A percentile compares a stretch with the other conserved stretches of the same genome.
Conservation (phyloP, 1,140 invertebrate species). For the Drosophila parabipectinata region DNA sequence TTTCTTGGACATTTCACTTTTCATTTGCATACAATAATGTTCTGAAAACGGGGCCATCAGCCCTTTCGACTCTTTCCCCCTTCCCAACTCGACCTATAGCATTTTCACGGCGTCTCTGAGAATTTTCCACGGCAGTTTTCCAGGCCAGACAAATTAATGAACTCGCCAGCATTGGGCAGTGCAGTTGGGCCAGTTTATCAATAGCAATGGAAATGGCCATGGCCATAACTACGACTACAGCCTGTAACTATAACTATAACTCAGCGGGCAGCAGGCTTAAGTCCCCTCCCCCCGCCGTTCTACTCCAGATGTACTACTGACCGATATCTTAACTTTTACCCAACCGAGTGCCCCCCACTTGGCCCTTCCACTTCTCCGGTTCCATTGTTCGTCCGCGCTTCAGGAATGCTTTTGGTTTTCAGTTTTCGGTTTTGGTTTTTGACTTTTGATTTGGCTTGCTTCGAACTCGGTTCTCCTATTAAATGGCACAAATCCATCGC, state of each 20-base stretch:
- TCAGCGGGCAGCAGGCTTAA: conserved; percentile 45
- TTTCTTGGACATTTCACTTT: conserved; percentile 75
- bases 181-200: conserved; percentile 70
- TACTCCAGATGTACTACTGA: conserved; percentile 68
- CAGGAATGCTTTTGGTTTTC: conserved; percentile 55
- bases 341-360: conserved; percentile 27
- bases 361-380: conserved; percentile 5
- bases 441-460: conserved; percentile 65
- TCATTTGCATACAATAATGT: conserved; percentile 80
- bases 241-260: conserved; percentile 35
- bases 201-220: conserved; percentile 39
- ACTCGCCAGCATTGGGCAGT: conserved; percentile 38
- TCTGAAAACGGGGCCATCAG: conserved; percentile 76
- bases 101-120: conserved; percentile 48
- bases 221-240: conserved; percentile 2
- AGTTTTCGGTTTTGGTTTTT: conserved; percentile 57
- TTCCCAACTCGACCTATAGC: conserved; percentile 2
- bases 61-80: conserved; percentile 24
- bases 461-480: conserved; percentile 68
- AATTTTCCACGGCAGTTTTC: conserved; percentile 75
- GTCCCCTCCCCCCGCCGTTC: conserved; percentile 21
- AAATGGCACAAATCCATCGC: conserved; percentile 69
- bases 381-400: conserved; percentile 62
- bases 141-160: conserved; percentile 75
- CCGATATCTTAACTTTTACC: conserved; percentile 81